These are phyloP conservation scores for Cetoscarus ocellatus DNA, from an alignment of 2,797 vertebrate genomes.

Conservation along the genomic window DNA sequence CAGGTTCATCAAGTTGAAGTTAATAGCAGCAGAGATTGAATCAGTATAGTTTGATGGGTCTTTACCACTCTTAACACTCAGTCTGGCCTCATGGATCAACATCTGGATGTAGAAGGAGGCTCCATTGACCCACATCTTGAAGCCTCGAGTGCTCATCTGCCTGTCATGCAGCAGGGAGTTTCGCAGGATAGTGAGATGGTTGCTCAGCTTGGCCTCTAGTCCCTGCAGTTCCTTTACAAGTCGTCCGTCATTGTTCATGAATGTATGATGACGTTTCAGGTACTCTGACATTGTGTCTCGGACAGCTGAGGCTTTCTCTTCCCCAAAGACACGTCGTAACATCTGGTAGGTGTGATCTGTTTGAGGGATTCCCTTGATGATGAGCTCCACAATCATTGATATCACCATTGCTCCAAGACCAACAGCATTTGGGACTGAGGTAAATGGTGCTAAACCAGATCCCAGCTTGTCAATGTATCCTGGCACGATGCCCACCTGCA, in stretches of 20 bases:
- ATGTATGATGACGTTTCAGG: background rate
- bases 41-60: background rate
- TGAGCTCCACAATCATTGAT: constrained; percentile 18
- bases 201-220: background rate
- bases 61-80: background rate
- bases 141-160: constrained; percentile 15
- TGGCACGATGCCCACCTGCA: background rate
- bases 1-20: background rate
- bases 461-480: accelerated
- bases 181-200: constrained; percentile 15
- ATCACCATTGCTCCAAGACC: constrained; percentile 32
- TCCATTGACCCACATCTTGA: constrained; percentile 29
- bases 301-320: constrained; percentile 34
- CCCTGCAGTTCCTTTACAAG: background rate
- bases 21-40: accelerated
- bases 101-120: constrained; percentile 26
- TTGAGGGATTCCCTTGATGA: accelerated
- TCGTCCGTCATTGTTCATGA: background rate
- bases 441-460: accelerated
- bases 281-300: constrained; percentile 29
- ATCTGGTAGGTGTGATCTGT: background rate
- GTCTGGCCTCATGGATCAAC: constrained; percentile 22
- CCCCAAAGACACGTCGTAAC: background rate
- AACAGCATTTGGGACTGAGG: constrained; percentile 1
- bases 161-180: constrained; percentile 10